These are phyloP conservation scores for Agonopterix arenella DNA, from an alignment of 2,888 invertebrate species.

Conservation along the genomic window DNA sequence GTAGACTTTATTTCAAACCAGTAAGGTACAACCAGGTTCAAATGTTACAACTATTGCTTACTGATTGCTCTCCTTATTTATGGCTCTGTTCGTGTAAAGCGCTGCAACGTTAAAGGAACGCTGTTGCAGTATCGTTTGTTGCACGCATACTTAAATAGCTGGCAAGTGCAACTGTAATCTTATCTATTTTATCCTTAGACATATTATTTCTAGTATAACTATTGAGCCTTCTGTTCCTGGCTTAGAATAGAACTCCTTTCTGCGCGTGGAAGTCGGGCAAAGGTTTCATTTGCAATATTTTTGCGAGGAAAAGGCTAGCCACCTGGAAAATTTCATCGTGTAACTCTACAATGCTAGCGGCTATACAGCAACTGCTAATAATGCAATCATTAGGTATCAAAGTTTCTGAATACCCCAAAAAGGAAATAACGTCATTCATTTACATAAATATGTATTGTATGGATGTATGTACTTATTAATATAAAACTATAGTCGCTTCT, in stretches of 20 bases:
- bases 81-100: slow-evolving; percentile 19
- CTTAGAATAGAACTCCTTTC: too few relatives aligned
- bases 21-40: slow-evolving; percentile 8
- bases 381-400: too few relatives aligned
- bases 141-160: neutral
- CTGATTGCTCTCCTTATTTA: slow-evolving; percentile 29
- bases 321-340: neutral
- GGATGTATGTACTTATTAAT: too few relatives aligned
- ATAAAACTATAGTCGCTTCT: too few relatives aligned
- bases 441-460: too few relatives aligned
- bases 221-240: too few relatives aligned
- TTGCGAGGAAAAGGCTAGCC: neutral
- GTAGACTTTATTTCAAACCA: neutral
- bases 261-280: too few relatives aligned
- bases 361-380: too few relatives aligned
- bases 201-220: neutral
- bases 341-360: too few relatives aligned
- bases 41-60: slow-evolving; percentile 20
- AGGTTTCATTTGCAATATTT: too few relatives aligned
- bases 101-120: slow-evolving; percentile 12
- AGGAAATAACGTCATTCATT: too few relatives aligned
- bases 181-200: neutral
- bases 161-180: slow-evolving; percentile 3
- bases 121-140: slow-evolving; percentile 8
- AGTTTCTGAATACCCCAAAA: too few relatives aligned